A percentile compares a stretch with the other conserved stretches of the same genome.
Conservation (phyloP, 2,888 invertebrate genomes). For the Conus canariensis region DNA sequence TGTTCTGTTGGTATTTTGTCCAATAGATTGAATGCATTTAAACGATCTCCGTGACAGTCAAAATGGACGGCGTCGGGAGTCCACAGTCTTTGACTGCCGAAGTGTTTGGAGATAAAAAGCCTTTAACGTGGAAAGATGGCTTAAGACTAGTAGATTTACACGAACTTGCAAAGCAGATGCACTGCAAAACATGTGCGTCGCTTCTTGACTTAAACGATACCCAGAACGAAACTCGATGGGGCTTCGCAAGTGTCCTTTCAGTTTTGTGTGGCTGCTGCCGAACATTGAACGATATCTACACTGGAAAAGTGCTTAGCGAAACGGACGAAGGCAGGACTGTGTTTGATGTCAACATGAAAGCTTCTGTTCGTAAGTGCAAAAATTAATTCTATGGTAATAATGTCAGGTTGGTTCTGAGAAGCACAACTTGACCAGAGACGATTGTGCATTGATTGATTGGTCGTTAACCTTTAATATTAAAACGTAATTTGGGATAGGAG, state of each 20-base stretch:
- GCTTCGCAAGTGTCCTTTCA: constrained; percentile 37
- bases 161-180: constrained; percentile 39
- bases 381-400: background rate
- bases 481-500: too few relatives aligned
- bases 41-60: background rate
- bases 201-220: constrained; percentile 37
- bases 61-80: background rate
- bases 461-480: too few relatives aligned
- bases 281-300: constrained; percentile 30
- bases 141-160: constrained; percentile 33
- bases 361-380: constrained; percentile 33
- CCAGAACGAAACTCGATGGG: constrained; percentile 5
- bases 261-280: constrained; percentile 25
- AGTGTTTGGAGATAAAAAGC: constrained; percentile 5
- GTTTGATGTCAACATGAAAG: constrained; percentile 42
- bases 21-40: background rate
- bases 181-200: constrained; percentile 31
- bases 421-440: too few relatives aligned
- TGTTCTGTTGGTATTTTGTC: background rate
- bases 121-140: constrained; percentile 32
- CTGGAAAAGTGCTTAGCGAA: constrained; percentile 20
- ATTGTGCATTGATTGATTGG: too few relatives aligned
- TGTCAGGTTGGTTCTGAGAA: too few relatives aligned
- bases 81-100: background rate
- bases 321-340: background rate